Evolutionary conservation across 2,888 invertebrate genomes (phyloP).

Genomic region (Apodemia zela): DNA sequence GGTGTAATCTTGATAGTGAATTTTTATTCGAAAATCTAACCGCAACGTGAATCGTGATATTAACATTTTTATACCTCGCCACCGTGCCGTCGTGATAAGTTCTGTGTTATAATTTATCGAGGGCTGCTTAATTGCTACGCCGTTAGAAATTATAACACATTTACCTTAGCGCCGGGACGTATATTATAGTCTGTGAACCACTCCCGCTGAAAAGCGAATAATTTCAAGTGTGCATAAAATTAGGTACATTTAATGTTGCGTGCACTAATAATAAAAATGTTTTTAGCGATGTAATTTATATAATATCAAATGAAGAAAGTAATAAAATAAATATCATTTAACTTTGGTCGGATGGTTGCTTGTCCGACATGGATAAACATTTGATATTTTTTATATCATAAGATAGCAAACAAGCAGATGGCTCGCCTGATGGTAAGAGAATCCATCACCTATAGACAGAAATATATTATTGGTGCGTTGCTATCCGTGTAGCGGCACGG

Average conservation of each 20-base stretch:
- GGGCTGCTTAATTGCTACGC: conserved; percentile 34
- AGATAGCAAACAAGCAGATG: no score
- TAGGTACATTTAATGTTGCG: conserved; percentile 6
- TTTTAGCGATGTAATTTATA: no score
- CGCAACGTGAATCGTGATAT: conserved; percentile 19
- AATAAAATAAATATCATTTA: no score
- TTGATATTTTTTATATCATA: no score
- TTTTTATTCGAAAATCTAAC: conserved; percentile 12
- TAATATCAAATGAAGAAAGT: no score
- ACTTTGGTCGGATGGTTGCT: no score
- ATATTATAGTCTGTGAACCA: conserved; percentile 6
- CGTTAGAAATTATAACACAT: conserved; percentile 14
- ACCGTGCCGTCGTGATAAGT: conserved; percentile 37
- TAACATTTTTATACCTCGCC: conserved; percentile 39
- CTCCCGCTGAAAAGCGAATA: conserved; percentile 8
- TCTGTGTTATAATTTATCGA: conserved; percentile 37
- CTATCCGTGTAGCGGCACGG: no score
- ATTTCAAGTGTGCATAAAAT: conserved; percentile 13
- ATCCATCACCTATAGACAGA: no score
- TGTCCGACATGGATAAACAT: no score
- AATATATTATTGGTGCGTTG: no score
- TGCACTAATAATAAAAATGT: neutral
- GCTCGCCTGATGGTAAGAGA: no score
- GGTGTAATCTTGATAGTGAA: conserved; percentile 4
- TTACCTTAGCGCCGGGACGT: conserved; percentile 9